Evolutionary conservation across 2,888 invertebrate species (phyloP), one percentile per base, ranked within the genome.

Genomic region (Corythucha ciliata): DNA sequence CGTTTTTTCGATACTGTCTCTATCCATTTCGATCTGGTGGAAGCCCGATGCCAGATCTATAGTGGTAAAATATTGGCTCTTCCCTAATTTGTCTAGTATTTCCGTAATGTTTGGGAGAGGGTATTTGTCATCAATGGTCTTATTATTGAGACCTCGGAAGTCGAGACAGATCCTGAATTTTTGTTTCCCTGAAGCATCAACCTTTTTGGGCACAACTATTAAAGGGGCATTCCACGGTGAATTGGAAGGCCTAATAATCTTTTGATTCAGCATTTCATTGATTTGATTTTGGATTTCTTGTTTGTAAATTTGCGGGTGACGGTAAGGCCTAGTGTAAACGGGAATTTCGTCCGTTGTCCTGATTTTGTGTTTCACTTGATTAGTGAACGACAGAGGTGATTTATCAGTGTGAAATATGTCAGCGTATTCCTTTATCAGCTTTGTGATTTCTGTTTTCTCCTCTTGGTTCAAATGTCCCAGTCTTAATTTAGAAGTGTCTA

Each of bases 141-240:
- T 57, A 54, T 62, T 37, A 24, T 66, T 65, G 56, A 61, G 14
- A 60, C 64, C 44, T 49, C 64, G 2, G 54, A 58, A 48, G 59
- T 67, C 55, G 54, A 63, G 37, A 21, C 67, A 64, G 6, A 65
- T 37, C 33, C 64, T 39, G 60, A 60, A 66, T 57, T 66, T 67
- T 20, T 45, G 26, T 58, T 64, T 57, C 1, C 65, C 64, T 0
- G 59, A 57, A 1, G 63, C 57, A 26, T 66, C 66, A 4, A 57
- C 12, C 56, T 67, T 67, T 48, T 68, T 66, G 0, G 65, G 64
- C 0, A 68, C 67, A 26, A 67, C 54, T 58, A 65, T 66, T 2
- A 67, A 60, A 2, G 65, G 67, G 7, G 61, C 60, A 36, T 60
- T 64, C 63, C 64, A 68, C 0, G 66, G 68, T 4, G 64, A 64